Percentiles rank a stretch among this genome's conserved stretches.
Conservation (phyloP, 1,140 invertebrate species). For the Temnothorax nylanderi region DNA sequence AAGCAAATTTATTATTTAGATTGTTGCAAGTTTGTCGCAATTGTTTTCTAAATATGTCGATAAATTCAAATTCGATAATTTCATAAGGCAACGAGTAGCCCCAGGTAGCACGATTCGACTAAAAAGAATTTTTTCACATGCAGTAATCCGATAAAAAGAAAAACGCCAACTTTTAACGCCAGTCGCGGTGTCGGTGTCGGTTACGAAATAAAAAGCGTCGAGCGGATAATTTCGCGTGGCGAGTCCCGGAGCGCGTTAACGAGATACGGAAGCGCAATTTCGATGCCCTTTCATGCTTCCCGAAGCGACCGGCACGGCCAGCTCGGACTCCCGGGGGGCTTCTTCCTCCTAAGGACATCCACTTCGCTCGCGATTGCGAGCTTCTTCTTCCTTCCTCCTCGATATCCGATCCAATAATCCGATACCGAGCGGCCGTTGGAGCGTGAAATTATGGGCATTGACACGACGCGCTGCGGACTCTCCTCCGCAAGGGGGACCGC, state of each 20-base stretch:
- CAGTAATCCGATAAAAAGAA: background rate
- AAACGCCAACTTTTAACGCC: background rate
- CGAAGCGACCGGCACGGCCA: slow-evolving; percentile 30
- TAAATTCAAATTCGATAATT: background rate
- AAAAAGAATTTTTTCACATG: background rate
- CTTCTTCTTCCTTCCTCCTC: slow-evolving; percentile 66
- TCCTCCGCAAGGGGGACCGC: slow-evolving; percentile 43
- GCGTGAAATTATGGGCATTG: slow-evolving; percentile 83
- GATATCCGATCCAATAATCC: slow-evolving; percentile 83
- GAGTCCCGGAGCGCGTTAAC: slow-evolving; percentile 54
- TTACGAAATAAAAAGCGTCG: slow-evolving; percentile 50
- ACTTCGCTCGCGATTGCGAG: slow-evolving; percentile 64
- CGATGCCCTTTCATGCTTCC: slow-evolving; percentile 71
- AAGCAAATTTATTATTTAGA: slow-evolving; percentile 13
- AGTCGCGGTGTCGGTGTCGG: background rate
- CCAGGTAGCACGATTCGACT: background rate
- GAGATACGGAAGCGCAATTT: slow-evolving; percentile 71
- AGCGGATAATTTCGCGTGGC: background rate
- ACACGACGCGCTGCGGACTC: slow-evolving; percentile 75
- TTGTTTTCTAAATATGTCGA: background rate
- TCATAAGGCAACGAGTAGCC: background rate
- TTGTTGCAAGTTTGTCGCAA: background rate
- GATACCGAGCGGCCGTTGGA: slow-evolving; percentile 79
- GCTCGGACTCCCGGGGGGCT: slow-evolving; percentile 27
- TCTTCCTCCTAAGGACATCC: slow-evolving; percentile 67